These are phyloP conservation scores for Adela reaumurella DNA, from an alignment of 2,888 invertebrate genomes.

Conservation along the genomic window DNA sequence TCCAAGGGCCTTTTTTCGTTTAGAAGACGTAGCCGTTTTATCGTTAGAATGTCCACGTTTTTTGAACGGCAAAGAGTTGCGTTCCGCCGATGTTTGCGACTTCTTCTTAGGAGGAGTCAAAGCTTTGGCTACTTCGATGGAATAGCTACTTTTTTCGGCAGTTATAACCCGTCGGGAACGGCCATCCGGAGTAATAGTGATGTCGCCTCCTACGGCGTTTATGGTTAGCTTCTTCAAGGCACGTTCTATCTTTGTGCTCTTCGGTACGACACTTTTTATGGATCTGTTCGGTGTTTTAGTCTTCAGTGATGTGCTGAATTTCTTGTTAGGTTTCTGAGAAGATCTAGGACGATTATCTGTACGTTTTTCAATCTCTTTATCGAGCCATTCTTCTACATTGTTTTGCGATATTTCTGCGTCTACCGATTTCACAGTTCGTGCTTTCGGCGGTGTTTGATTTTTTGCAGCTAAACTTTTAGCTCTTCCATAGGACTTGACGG, in stretches of 20 bases:
- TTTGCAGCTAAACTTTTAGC: constrained; percentile 26
- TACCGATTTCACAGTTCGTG: constrained; percentile 18
- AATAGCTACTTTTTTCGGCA: background rate
- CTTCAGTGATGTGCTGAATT: background rate
- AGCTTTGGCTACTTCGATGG: constrained; percentile 12
- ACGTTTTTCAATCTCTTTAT: constrained; percentile 20
- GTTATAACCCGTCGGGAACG: constrained; percentile 16
- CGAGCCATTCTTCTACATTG: constrained; percentile 30
- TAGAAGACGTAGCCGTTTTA: constrained; percentile 18
- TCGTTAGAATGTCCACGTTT: background rate
- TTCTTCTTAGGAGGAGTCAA: constrained; percentile 12
- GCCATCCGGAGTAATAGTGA: constrained; percentile 8
- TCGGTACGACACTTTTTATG: constrained; percentile 8
- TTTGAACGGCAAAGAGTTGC: background rate
- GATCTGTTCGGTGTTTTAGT: constrained; percentile 5
- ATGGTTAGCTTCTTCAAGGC: constrained; percentile 26
- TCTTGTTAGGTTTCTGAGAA: background rate
- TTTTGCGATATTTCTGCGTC: constrained; percentile 19
- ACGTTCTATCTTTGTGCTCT: constrained; percentile 10
- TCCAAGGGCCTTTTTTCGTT: constrained; percentile 21
- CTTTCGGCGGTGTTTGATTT: constrained; percentile 13
- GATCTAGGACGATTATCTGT: too few relatives aligned
- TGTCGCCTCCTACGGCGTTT: constrained; percentile 22
- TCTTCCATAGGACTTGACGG: constrained; percentile 21
- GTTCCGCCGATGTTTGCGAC: background rate